These are phyloP conservation scores for Cylas formicarius DNA, from an alignment of 1,140 invertebrate species.

Conservation along the genomic window DNA sequence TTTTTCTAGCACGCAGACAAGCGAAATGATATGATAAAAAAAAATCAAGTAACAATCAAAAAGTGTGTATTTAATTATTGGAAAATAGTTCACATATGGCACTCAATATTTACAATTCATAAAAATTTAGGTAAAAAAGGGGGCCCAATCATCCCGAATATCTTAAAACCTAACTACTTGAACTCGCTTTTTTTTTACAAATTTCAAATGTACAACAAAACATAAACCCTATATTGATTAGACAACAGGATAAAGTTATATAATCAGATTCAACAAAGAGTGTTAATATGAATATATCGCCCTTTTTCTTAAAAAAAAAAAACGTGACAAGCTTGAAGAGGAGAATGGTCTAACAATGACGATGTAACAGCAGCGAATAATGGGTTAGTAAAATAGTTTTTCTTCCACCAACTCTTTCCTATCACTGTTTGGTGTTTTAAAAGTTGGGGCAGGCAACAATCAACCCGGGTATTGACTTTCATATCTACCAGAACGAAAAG, in stretches of 20 bases:
- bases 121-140: slow-evolving; percentile 19
- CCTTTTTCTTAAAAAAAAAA: not conserved
- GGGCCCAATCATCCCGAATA: slow-evolving; percentile 5
- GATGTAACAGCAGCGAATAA: not conserved
- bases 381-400: not conserved
- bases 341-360: not conserved
- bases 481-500: too few relatives aligned
- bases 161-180: too few relatives aligned
- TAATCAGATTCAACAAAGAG: slow-evolving; percentile 2
- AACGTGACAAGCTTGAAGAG: not conserved
- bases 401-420: slow-evolving; percentile 1
- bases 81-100: slow-evolving; percentile 17
- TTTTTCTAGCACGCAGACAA: too few relatives aligned
- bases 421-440: too few relatives aligned
- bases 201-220: slow-evolving; percentile 15
- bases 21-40: too few relatives aligned
- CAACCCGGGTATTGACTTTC: too few relatives aligned
- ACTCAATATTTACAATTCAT: slow-evolving; percentile 12
- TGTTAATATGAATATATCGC: not conserved
- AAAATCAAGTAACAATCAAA: too few relatives aligned
- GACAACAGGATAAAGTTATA: slow-evolving; percentile 16
- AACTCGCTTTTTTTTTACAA: slow-evolving; percentile 7
- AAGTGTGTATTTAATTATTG: too few relatives aligned
- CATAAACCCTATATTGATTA: slow-evolving; percentile 12
- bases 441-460: too few relatives aligned